phyloP scores from a whole-genome alignment of 2,113 vertebrate species.

The Danionella cerebrum region DNA sequence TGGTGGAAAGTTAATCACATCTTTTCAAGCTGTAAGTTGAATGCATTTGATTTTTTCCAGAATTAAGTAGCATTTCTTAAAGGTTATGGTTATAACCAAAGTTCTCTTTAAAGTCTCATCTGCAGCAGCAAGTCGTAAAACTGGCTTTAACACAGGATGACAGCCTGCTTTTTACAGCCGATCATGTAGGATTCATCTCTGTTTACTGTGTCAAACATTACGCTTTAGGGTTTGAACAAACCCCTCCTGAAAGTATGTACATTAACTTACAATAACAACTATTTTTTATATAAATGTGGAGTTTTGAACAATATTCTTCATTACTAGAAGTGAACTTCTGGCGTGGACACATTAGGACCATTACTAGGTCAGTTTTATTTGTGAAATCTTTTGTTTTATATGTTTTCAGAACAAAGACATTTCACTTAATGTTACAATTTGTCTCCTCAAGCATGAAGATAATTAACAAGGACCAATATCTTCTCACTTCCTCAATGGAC shows the following conservation, averaged over 20 bases:
- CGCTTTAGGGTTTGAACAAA: conserved; percentile 40
- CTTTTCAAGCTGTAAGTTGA: conserved; percentile 62
- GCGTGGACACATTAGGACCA: conserved; percentile 53
- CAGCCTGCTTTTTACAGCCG: conserved; percentile 41
- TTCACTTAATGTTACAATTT: not conserved
- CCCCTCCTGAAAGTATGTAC: conserved; percentile 36
- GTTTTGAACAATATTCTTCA: not conserved
- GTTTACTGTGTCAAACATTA: conserved; percentile 50
- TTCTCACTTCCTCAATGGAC: conserved; percentile 62
- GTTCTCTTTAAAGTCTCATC: conserved; percentile 46
- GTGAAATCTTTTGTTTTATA: conserved; percentile 27
- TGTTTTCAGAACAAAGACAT: not conserved
- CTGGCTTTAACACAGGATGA: conserved; percentile 45
- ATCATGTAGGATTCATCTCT: conserved; percentile 48
- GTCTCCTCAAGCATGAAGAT: conserved; percentile 57
- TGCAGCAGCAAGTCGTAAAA: conserved; percentile 54
- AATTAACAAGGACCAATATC: conserved; percentile 57
- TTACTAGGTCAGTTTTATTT: conserved; percentile 59
- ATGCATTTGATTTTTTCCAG: conserved; percentile 28
- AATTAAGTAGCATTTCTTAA: not conserved
- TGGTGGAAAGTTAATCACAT: conserved; percentile 48
- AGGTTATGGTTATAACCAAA: not conserved
- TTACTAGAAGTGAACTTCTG: conserved; percentile 49
- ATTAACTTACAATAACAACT: not conserved
- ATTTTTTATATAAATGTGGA: not conserved